A percentile compares a stretch with the other conserved stretches of the same genome.
phyloP scores from a whole-genome alignment of 2,797 vertebrate genomes.

The Alauda arvensis region DNA sequence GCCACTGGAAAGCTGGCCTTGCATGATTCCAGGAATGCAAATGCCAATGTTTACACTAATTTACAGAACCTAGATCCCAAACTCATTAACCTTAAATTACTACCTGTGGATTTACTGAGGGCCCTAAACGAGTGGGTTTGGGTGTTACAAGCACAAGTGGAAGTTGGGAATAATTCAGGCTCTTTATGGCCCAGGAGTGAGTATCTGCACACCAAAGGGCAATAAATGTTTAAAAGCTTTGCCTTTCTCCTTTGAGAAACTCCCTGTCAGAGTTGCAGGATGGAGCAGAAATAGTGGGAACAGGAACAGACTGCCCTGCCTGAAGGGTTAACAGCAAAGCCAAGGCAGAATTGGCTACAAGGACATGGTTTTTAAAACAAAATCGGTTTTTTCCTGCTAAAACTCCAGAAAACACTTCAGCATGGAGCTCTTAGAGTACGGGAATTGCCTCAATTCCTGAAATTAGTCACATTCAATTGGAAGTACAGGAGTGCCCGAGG shows the following conservation, averaged over 20 bases:
- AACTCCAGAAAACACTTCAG: not conserved
- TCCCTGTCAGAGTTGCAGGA: not conserved
- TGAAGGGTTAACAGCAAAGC: not conserved
- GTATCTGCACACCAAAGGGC: not conserved
- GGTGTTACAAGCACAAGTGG: not conserved
- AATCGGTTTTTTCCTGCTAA: not conserved
- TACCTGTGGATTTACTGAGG: not conserved
- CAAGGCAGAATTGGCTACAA: not conserved
- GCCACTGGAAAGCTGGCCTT: not conserved
- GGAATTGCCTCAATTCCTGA: conserved; percentile 19
- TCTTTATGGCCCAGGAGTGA: not conserved
- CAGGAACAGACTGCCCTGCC: not conserved
- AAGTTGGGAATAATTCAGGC: not conserved
- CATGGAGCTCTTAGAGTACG: not conserved
- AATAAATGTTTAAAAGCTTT: not conserved
- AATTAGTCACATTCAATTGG: not conserved
- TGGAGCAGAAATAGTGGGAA: not conserved
- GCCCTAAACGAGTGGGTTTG: not conserved
- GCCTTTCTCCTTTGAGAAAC: not conserved
- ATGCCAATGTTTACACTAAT: not conserved
- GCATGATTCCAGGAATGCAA: not conserved
- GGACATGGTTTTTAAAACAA: not conserved
- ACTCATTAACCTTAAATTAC: conserved; percentile 3
- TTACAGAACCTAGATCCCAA: not conserved
- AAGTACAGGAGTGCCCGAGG: not conserved